Evolutionary conservation across 2,797 vertebrate genomes (phyloP), one percentile per base, ranked within the genome.

Genomic region (Odontamblyopus rebecca): DNA sequence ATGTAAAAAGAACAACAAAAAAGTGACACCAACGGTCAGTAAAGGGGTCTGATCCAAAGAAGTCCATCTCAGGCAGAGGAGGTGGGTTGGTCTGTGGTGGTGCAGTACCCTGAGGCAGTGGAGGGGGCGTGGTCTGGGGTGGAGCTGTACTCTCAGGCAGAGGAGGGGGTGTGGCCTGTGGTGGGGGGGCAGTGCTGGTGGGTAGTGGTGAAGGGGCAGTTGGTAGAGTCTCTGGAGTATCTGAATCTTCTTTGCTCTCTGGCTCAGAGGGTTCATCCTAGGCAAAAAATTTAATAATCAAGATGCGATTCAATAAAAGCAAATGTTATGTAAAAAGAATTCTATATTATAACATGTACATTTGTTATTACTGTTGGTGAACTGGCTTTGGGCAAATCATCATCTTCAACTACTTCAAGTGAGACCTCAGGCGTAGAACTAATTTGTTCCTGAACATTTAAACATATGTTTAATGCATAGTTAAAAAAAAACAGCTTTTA

Each of bases 1-100:
- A 32, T 11, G 6, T 27, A 7, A 26, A 23, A 68, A 38, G 23
- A 3, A 26, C 0, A 30, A 19, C 9, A 38, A 32, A 32, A 74
- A 60, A 13, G 29, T 41, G n/a, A 18, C 73, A 94, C 97, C 96
- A 94, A 99, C 98, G 94, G 76, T 96, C 97, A 84, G 95, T 94
- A 73, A 99, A 99, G 44, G 97, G 98, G 90, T 99, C 98, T 53
- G 95, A 92, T 75, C 97, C 94, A 85, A 99, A 99, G 91, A 99
- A 99, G 83, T 98, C 96, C 88, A 97, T 92, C 61, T 89, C 94
- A 68, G 95, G 87, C 80, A 95, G 93, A 67, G 94, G 82, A 78
- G 93, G 93, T 19, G 94, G 85, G 86, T 90, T 92, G 81, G 93
- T 86, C 76, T 93, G 88, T 0, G 92, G 91, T 29, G 95, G 89